These are phyloP conservation scores for Rhynchonema sp. DNA, from an alignment of 2,888 invertebrate species.

Conservation along the genomic window DNA sequence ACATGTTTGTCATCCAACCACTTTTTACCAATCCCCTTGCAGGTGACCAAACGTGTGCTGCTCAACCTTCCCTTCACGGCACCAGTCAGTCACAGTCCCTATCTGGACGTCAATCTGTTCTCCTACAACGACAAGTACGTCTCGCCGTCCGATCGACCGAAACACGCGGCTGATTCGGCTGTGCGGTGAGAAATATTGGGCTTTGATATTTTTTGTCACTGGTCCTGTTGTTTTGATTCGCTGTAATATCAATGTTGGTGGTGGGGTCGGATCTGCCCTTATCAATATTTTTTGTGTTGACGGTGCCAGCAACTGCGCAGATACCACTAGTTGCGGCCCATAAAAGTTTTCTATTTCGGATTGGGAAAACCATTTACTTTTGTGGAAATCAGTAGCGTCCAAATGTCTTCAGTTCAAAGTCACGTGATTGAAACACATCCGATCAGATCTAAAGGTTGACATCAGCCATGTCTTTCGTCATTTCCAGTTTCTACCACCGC, in stretches of 20 bases:
- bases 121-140: slow-evolving; percentile 90
- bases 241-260: too few species aligned
- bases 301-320: background rate
- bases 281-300: background rate
- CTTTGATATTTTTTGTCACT: too few species aligned
- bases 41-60: slow-evolving; percentile 52
- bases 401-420: too few species aligned
- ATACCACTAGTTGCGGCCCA: background rate
- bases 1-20: too few species aligned
- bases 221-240: too few species aligned
- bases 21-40: background rate
- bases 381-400: too few species aligned
- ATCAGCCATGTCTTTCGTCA: too few species aligned
- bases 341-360: background rate
- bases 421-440: too few species aligned
- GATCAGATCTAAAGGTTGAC: too few species aligned
- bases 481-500: slow-evolving; percentile 58
- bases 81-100: slow-evolving; percentile 77
- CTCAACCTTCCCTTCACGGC: slow-evolving; percentile 80
- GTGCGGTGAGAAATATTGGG: slow-evolving; percentile 51
- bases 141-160: slow-evolving; percentile 81
- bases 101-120: slow-evolving; percentile 70
- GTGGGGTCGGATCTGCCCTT: background rate
- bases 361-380: too few species aligned
- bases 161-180: slow-evolving; percentile 75